A percentile compares a stretch with the other conserved stretches of the same genome.
Conservation (phyloP, 2,797 vertebrate genomes). For the Eulemur mongoz region DNA sequence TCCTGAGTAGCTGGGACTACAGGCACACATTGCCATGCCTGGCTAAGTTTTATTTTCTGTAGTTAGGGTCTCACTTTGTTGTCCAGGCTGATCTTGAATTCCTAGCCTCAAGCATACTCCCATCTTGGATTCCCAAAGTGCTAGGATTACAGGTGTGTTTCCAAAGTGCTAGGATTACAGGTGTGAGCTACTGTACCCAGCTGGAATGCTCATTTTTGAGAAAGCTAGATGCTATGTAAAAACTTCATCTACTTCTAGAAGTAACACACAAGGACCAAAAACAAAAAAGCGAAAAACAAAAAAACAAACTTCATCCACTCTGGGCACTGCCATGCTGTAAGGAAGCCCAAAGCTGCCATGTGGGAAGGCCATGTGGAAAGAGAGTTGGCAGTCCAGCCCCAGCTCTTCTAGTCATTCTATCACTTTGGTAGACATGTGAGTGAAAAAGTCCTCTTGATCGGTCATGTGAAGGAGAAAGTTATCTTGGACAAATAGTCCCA, state of each 20-base stretch:
- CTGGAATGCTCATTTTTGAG: neutral
- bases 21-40: neutral
- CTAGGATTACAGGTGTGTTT: too few species aligned
- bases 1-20: neutral
- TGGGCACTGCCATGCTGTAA: neutral
- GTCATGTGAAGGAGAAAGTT: neutral
- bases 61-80: neutral
- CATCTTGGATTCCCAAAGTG: neutral
- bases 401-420: neutral
- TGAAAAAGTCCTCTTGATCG: neutral
- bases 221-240: neutral
- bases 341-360: neutral
- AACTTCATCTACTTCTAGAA: neutral
- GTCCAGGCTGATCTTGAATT: neutral
- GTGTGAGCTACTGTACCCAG: neutral
- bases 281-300: too few species aligned
- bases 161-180: too few species aligned
- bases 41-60: neutral
- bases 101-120: neutral
- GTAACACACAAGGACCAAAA: too few species aligned
- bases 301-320: neutral
- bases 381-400: neutral
- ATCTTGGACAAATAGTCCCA: neutral
- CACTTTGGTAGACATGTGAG: neutral
- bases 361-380: neutral